Conservation (phyloP, 2,797 vertebrate genomes). For the Thripadectes ignobilis region DNA sequence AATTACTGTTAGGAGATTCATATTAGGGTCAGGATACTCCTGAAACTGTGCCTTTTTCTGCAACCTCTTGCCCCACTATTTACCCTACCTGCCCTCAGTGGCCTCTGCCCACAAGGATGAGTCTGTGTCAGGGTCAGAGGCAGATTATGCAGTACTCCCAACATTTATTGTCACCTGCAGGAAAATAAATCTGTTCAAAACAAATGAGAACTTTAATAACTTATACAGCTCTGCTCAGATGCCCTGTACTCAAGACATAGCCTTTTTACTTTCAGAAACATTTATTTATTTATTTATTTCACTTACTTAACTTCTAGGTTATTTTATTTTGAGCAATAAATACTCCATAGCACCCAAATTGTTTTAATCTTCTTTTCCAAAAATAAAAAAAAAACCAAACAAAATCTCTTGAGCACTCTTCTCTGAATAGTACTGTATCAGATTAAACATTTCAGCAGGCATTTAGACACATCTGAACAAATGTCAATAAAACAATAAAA, state of each 20-base stretch:
- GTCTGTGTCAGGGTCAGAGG: background rate
- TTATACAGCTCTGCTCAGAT: background rate
- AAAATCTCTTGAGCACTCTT: background rate
- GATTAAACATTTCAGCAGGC: conserved; percentile 8
- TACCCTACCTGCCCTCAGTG: background rate
- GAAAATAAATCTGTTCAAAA: background rate
- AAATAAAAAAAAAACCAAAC: background rate
- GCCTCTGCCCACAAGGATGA: background rate
- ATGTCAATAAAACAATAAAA: conserved; percentile 12
- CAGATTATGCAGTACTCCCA: background rate
- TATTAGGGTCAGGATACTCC: background rate
- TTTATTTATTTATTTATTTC: background rate
- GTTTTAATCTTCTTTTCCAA: background rate
- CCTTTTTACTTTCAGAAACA: conserved; percentile 8
- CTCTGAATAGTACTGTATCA: background rate
- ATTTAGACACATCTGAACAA: background rate
- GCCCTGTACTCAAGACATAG: fast-evolving
- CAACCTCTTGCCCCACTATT: background rate
- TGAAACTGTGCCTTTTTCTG: background rate
- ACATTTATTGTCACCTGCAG: background rate
- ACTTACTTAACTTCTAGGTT: background rate
- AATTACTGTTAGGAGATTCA: background rate
- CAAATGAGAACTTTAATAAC: background rate
- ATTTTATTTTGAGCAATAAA: conserved; percentile 12
- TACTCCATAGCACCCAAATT: background rate